A percentile compares a stretch with the other conserved stretches of the same genome.
These are phyloP conservation scores for Chionodraco myersi DNA, from an alignment of 2,113 vertebrate species.

Conservation along the genomic window DNA sequence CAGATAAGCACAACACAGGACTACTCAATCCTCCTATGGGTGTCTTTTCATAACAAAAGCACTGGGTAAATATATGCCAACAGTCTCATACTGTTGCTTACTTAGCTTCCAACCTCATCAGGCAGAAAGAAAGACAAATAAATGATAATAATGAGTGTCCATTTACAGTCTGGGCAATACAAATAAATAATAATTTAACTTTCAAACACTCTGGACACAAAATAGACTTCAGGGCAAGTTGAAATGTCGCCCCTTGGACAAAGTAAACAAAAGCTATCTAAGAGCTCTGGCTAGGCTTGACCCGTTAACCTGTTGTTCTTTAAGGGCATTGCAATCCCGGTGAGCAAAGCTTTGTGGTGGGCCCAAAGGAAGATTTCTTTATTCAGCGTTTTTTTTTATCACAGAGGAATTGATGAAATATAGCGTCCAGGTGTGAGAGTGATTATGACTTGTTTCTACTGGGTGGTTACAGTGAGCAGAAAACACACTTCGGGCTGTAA, in stretches of 20 bases:
- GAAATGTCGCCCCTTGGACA: background rate
- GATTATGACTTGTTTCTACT: conserved; percentile 39
- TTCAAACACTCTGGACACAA: conserved; percentile 11
- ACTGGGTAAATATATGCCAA: conserved; percentile 1
- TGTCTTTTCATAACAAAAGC: background rate
- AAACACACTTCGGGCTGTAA: conserved; percentile 39
- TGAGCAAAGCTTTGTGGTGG: background rate
- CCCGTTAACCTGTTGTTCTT: conserved; percentile 1
- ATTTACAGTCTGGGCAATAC: background rate
- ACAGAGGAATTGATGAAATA: conserved; percentile 37
- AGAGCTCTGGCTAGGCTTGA: background rate
- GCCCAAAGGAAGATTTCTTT: background rate
- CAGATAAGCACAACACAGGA: conserved; percentile 13
- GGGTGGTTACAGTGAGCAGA: conserved; percentile 27
- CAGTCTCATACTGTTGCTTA: conserved; percentile 5
- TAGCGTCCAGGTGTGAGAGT: conserved; percentile 38
- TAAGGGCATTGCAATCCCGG: conserved; percentile 2
- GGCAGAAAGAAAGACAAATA: background rate
- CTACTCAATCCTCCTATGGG: background rate
- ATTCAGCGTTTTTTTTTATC: background rate
- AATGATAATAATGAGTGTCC: too few species aligned
- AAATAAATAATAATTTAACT: background rate
- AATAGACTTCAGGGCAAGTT: conserved; percentile 9
- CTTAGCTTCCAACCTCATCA: conserved; percentile 8
- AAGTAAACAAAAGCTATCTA: background rate